phyloP scores from a whole-genome alignment of 92 coral and sea anemone genomes.

The Actinostola sp. region DNA sequence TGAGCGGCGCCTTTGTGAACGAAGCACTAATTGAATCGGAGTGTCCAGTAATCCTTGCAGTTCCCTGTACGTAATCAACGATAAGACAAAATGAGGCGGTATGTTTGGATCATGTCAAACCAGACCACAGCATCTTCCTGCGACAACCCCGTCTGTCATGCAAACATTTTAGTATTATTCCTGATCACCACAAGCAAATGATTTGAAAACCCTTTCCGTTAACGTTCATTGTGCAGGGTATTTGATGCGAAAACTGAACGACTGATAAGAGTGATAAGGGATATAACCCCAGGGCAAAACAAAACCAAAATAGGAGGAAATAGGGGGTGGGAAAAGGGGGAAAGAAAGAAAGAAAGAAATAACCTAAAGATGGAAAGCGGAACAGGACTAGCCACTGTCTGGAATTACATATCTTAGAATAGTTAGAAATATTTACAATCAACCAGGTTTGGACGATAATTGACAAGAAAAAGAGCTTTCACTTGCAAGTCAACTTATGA shows the following conservation, averaged over 20 bases:
- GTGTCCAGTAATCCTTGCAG: not conserved
- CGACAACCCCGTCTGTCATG: not conserved
- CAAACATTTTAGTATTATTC: too few relatives aligned
- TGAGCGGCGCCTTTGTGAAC: conserved; percentile 24
- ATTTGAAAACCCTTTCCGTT: not conserved
- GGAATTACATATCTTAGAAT: too few relatives aligned
- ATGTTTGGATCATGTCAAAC: not conserved
- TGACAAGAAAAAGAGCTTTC: not conserved
- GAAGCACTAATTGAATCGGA: conserved; percentile 11
- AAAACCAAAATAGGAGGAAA: too few relatives aligned
- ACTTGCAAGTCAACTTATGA: not conserved
- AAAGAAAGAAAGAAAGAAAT: too few relatives aligned
- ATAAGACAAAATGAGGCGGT: conserved; percentile 12
- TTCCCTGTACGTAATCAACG: conserved; percentile 6
- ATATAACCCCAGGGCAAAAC: too few relatives aligned
- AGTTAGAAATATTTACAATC: too few relatives aligned
- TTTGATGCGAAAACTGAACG: too few relatives aligned
- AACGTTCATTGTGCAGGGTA: too few relatives aligned
- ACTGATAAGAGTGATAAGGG: too few relatives aligned
- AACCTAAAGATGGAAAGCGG: not conserved
- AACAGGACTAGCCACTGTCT: not conserved
- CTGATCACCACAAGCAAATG: too few relatives aligned
- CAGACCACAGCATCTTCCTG: not conserved
- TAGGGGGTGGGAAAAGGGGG: too few relatives aligned
- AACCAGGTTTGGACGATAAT: not conserved